Evolutionary conservation across 2,888 invertebrate genomes (phyloP), one percentile per base, ranked within the genome.

Genomic region (Atethmia centrago): DNA sequence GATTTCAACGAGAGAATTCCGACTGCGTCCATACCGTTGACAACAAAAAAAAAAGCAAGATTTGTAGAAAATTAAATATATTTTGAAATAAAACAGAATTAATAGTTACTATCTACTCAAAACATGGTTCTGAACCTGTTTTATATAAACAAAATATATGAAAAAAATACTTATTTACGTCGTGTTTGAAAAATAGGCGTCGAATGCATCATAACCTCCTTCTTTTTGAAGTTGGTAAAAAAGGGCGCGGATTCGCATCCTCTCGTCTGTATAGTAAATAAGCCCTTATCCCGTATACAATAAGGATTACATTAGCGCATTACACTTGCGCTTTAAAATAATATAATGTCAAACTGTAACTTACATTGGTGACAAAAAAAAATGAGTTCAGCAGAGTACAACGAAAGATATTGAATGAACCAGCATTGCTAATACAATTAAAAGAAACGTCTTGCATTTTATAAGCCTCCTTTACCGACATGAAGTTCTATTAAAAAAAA

Each of bases 291-390:
- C 83, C 85, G 55, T 77, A 79, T 66, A 81, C 45, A 74, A 83
- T 85, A 86, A 82, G 80, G 80, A 79, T 75, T 83, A 86, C 69
- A 83, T 72, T 71, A 76, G 80, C 76, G 80, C 71, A 63, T 56
- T 72, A 86, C 79, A 83, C 72, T 81, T 78, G 80, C 74, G 73
- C 77, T 84, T 78, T 79, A 74, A 79, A 72, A 77, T 62, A 59
- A 83, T 53, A 82, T 55, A 45, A 71, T 65, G 74, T 80, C 79
- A 71, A 75, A 78, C 71, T 75, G 80, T 55, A 59, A 74, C 79
- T 78, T 74, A 74, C 42, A 65, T 2, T 55, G 62, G 56, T 79
- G 79, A 71, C 40, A 66, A 65, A 56, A 77, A 61, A 78, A 78
- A 65, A 69, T 1, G 28, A 80, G 78, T 72, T 77, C 82, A 84